Percentiles rank a stretch among this genome's conserved stretches.
phyloP scores from a whole-genome alignment of 2,888 invertebrate genomes.

The Lasioglossum figueresi region DNA sequence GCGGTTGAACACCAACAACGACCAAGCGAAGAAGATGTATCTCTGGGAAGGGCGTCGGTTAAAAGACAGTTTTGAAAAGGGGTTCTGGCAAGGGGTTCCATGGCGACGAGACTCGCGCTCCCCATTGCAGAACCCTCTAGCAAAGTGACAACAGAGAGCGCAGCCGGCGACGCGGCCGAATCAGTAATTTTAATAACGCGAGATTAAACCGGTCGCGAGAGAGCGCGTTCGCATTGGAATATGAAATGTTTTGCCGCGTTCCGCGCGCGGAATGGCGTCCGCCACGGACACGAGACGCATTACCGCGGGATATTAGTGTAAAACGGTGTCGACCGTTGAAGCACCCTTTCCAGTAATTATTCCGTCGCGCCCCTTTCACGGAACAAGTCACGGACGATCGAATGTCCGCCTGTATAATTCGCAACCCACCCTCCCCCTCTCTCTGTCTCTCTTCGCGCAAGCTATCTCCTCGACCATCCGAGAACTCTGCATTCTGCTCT shows the following conservation, averaged over 20 bases:
- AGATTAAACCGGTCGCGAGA: not conserved
- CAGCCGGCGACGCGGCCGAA: not conserved
- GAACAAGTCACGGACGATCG: not conserved
- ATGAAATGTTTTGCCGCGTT: not conserved
- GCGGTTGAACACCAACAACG: not conserved
- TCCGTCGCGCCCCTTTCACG: constrained; percentile 10
- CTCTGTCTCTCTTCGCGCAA: not conserved
- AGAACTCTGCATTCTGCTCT: not conserved
- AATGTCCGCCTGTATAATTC: constrained; percentile 1
- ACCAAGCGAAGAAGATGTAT: not conserved
- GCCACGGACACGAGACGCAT: not conserved
- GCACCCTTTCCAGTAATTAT: constrained; percentile 26
- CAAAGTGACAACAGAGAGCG: not conserved
- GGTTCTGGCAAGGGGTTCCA: not conserved
- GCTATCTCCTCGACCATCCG: not conserved
- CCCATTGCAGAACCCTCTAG: not conserved
- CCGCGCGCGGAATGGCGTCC: constrained; percentile 6
- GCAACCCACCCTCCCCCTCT: not conserved
- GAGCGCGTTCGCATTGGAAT: not conserved
- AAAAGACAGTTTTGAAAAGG: not conserved
- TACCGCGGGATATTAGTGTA: not conserved
- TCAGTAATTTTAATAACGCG: constrained; percentile 10
- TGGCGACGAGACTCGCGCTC: not conserved
- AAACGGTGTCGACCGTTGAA: not conserved
- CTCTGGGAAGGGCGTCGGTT: not conserved